Base-by-base conservation (phyloP, 2,113 vertebrate genomes). In the Austrofundulus limnaeus region DNA sequence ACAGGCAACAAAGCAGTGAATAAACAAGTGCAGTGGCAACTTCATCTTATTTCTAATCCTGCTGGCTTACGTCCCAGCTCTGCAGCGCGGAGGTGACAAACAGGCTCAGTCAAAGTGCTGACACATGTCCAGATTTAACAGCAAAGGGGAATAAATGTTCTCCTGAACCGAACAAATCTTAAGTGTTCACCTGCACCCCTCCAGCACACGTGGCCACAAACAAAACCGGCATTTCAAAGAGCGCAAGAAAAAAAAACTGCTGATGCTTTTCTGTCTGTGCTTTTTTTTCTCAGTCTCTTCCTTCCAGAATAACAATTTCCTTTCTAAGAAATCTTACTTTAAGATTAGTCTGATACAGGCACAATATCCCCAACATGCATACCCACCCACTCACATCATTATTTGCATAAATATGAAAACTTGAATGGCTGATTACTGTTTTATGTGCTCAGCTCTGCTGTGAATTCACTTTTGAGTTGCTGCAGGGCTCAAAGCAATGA, bases 61-160 rank as follows among this genome's bases (percentile, higher is more conserved):
- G 42, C 45, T 59, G 57, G 66, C 75, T 75, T 50, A 64, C 28
- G 61, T 72, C 58, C 56, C 49, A 51, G 62, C 55, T 66, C 60
- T 76, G 70, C 71, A 67, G 75, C 46, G 17, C 58, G 23, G 50
- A 25, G 54, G 72, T 72, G 70, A 70, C 74, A 74, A 72, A 62
- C 72, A 60, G 66, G 47, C 65, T 72, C 81, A 17, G 57, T 82
- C 78, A 85, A 79, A 83, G 50, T 83, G 82, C 82, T 87, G 83
- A 85, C 85, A 81, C 80, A 52, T 77, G 80, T 86, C 72, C 78
- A 83, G 68, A 58, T 85, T 84, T 82, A 60, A 72, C 56, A 71
- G 73, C 63, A 59, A 79, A 58, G 62, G 71, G 20, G 48, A 61
- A 37, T 3, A 23, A 50, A 60, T 72, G 63, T 81, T 81, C 78